phyloP scores from a whole-genome alignment of 2,888 invertebrate species.

The Pristionchus exspectatus region DNA sequence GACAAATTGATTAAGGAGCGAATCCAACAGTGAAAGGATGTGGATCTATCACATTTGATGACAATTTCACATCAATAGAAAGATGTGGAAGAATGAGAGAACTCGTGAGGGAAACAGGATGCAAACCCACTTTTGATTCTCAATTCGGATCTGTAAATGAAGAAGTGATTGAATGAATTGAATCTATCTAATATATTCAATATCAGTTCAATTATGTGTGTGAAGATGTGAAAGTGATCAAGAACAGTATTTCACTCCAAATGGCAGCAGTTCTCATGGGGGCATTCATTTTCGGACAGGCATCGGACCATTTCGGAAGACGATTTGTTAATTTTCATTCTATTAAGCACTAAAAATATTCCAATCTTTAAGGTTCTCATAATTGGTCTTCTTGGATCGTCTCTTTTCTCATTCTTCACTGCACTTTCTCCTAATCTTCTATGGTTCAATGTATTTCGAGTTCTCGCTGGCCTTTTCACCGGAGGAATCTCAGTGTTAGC shows the following conservation, averaged over 20 bases:
- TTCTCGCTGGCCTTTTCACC: conserved; percentile 59
- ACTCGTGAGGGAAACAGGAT: conserved; percentile 58
- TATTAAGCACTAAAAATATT: not conserved
- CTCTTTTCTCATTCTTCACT: conserved; percentile 52
- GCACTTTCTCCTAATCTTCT: conserved; percentile 45
- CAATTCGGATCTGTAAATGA: conserved; percentile 69
- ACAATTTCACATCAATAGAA: not conserved
- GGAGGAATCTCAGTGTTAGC: conserved; percentile 58
- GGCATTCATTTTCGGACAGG: conserved; percentile 73
- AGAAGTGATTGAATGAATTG: conserved; percentile 58
- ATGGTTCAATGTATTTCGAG: conserved; percentile 58
- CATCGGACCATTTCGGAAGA: conserved; percentile 72
- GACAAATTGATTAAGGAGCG: conserved; percentile 26
- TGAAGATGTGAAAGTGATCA: conserved; percentile 62
- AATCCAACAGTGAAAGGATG: conserved; percentile 47
- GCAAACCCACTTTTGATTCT: conserved; percentile 58
- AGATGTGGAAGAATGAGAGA: not conserved
- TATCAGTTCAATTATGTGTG: conserved; percentile 69
- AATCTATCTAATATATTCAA: not conserved
- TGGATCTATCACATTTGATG: not conserved
- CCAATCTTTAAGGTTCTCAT: conserved; percentile 55
- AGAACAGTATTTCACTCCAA: conserved; percentile 71
- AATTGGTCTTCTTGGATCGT: conserved; percentile 48
- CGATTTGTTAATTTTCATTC: conserved; percentile 51
- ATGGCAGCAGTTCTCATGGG: conserved; percentile 75